Conservation (phyloP, 2,113 vertebrate species). For the Sylvilagus bachmani region DNA sequence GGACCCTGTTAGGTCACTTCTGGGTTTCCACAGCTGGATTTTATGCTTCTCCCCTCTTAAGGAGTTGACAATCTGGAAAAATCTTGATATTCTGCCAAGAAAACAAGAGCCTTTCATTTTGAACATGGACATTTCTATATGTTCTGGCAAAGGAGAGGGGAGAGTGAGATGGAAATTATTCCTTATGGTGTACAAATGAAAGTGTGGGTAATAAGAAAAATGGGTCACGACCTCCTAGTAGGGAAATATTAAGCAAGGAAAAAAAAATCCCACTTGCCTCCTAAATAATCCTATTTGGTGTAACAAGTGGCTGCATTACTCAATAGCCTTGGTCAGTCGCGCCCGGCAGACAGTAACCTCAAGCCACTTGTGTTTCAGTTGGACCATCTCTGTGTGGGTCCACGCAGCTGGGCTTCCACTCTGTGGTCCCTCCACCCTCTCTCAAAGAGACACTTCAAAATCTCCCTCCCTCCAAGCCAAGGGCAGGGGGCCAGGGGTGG, state of each 20-base stretch:
- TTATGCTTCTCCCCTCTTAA: slow-evolving; percentile 81
- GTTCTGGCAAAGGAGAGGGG: slow-evolving; percentile 55
- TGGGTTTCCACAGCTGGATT: slow-evolving; percentile 80
- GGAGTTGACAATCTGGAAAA: slow-evolving; percentile 80
- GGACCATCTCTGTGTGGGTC: slow-evolving; percentile 41
- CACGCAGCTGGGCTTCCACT: slow-evolving; percentile 55
- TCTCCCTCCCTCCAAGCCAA: slow-evolving; percentile 57
- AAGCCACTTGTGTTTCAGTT: background rate
- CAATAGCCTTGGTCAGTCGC: background rate
- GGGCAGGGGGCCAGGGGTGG: slow-evolving; percentile 67
- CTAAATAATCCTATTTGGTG: slow-evolving; percentile 33
- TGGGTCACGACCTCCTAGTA: background rate
- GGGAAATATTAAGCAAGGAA: background rate
- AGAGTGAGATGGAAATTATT: slow-evolving; percentile 75
- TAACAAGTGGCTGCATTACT: slow-evolving; percentile 40
- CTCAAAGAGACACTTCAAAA: slow-evolving; percentile 68
- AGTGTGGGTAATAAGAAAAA: slow-evolving; percentile 48
- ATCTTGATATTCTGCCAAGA: slow-evolving; percentile 79
- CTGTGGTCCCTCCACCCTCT: slow-evolving; percentile 45
- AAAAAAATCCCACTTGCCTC: background rate
- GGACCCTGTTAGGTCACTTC: slow-evolving; percentile 75
- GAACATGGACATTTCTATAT: slow-evolving; percentile 70
- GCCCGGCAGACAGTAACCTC: background rate
- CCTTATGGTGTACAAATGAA: slow-evolving; percentile 75
- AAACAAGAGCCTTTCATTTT: slow-evolving; percentile 78